phyloP scores from a whole-genome alignment of 2,888 invertebrate species.

The Drosophila mulleri region DNA sequence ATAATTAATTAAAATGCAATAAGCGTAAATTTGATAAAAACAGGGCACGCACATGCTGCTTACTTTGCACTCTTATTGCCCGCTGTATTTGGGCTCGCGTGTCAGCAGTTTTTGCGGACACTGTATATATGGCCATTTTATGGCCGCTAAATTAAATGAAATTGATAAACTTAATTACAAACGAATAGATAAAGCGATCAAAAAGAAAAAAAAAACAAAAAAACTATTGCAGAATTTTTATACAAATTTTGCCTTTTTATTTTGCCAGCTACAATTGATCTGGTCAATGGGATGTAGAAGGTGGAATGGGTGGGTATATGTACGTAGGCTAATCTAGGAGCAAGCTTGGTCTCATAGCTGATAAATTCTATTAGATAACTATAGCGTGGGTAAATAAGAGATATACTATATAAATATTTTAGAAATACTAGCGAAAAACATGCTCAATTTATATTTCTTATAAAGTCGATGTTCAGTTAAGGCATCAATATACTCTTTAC shows the following conservation, averaged over 20 bases:
- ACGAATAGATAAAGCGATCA: constrained; percentile 54
- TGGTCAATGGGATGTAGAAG: background rate
- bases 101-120: constrained; percentile 50
- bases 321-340: background rate
- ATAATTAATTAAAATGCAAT: constrained; percentile 83
- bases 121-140: constrained; percentile 21
- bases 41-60: constrained; percentile 68
- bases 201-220: background rate
- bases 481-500: too few species aligned
- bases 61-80: constrained; percentile 45
- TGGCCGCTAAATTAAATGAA: constrained; percentile 58
- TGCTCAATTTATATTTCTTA: too few species aligned
- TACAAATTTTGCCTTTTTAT: background rate
- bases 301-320: background rate
- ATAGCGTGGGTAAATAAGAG: too few species aligned
- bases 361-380: too few species aligned
- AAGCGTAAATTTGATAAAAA: constrained; percentile 80
- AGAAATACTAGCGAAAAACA: too few species aligned
- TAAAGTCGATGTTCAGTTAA: too few species aligned
- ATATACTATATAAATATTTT: too few species aligned
- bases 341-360: too few species aligned
- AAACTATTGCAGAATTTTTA: background rate
- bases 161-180: constrained; percentile 66
- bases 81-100: constrained; percentile 26
- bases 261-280: background rate